Percentiles rank a stretch among this genome's conserved stretches.
phyloP scores from a whole-genome alignment of 2,113 vertebrate species.

The Albula glossodonta region DNA sequence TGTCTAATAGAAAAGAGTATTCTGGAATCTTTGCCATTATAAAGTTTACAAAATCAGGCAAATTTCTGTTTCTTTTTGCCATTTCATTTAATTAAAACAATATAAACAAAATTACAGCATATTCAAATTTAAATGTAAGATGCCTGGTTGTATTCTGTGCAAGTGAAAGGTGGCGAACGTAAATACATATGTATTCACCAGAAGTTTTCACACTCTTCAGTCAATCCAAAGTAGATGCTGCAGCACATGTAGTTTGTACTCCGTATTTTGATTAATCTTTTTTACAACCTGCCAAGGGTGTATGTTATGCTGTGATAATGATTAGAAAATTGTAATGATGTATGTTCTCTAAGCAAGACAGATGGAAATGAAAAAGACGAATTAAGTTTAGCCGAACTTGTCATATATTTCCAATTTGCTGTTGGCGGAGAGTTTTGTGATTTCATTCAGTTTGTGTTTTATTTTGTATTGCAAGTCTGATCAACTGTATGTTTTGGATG shows the following conservation, averaged over 20 bases:
- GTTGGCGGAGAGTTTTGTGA: not conserved
- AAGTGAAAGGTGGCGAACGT: no score
- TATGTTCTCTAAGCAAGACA: not conserved
- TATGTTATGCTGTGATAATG: not conserved
- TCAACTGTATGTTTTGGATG: not conserved
- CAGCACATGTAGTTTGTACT: not conserved
- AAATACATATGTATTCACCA: not conserved
- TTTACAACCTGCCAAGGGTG: not conserved
- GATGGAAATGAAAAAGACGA: not conserved
- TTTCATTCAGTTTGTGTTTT: not conserved
- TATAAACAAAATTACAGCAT: not conserved
- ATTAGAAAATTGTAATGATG: not conserved
- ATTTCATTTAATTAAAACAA: no score
- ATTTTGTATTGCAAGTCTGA: not conserved
- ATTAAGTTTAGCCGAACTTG: not conserved
- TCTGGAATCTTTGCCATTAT: not conserved
- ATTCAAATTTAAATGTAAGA: not conserved
- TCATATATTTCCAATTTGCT: not conserved
- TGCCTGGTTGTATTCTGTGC: no score
- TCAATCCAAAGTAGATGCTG: not conserved
- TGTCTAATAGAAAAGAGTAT: not conserved
- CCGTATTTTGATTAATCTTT: not conserved
- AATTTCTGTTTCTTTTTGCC: no score
- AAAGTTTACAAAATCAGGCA: not conserved
- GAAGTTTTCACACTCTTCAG: not conserved